phyloP scores from a whole-genome alignment of 2,113 vertebrate species.

The Axis porcinus region DNA sequence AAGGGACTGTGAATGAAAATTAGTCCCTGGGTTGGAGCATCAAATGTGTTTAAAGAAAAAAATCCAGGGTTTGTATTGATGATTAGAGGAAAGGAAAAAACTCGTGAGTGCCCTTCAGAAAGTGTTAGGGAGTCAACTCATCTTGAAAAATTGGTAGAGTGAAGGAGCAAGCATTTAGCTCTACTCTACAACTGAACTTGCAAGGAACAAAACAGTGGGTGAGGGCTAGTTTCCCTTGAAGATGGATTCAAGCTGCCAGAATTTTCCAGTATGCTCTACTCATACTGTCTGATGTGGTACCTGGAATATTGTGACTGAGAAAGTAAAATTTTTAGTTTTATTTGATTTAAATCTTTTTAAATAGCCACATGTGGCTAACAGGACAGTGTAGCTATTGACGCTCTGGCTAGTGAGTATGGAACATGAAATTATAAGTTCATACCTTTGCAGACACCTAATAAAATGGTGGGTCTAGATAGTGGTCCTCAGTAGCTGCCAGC shows the following conservation, averaged over 20 bases:
- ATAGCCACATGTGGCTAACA: background rate
- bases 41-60: background rate
- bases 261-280: background rate
- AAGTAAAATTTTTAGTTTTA: background rate
- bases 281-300: background rate
- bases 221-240: background rate
- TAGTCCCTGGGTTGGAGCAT: background rate
- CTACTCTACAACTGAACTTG: background rate
- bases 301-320: background rate
- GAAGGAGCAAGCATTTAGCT: background rate
- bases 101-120: background rate
- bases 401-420: background rate
- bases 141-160: background rate
- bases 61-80: background rate
- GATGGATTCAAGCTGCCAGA: background rate
- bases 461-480: background rate
- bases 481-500: background rate
- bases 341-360: background rate
- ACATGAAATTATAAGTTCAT: background rate
- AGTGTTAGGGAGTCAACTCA: background rate
- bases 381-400: background rate
- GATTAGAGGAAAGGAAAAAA: background rate
- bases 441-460: background rate
- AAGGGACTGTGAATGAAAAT: background rate
- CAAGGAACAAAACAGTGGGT: background rate